Percentiles rank a stretch among this genome's conserved stretches.
These are phyloP conservation scores for Drosophila differens DNA, from an alignment of 2,888 invertebrate genomes.

Conservation along the genomic window DNA sequence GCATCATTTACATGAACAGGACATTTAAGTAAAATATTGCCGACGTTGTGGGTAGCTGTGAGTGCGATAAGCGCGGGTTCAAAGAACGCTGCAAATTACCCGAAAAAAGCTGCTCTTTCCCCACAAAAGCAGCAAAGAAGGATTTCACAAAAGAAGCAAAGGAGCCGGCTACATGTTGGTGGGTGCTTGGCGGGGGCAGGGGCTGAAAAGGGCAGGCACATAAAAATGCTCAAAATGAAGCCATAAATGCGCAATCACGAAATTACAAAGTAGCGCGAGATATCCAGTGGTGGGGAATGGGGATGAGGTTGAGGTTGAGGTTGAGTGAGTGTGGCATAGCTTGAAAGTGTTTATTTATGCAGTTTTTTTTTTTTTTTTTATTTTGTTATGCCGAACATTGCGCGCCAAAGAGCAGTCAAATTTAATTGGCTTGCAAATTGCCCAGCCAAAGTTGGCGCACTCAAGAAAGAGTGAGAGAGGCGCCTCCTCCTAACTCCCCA, in stretches of 20 bases:
- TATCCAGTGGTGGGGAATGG: constrained; percentile 8
- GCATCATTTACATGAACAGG: constrained; percentile 74
- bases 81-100: constrained; percentile 76
- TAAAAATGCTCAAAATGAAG: constrained; percentile 79
- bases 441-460: constrained; percentile 24
- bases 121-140: constrained; percentile 3
- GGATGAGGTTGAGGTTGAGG: background rate
- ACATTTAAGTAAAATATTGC: constrained; percentile 79
- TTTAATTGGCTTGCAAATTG: constrained; percentile 80
- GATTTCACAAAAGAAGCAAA: constrained; percentile 40
- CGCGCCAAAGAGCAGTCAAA: constrained; percentile 65
- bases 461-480: background rate
- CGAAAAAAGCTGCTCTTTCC: constrained; percentile 47
- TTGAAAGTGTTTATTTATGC: constrained; percentile 77
- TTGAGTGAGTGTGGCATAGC: constrained; percentile 32
- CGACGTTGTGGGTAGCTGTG: constrained; percentile 40
- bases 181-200: background rate
- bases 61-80: constrained; percentile 69
- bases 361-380: constrained; percentile 49
- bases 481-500: constrained; percentile 1
- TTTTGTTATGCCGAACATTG: constrained; percentile 50
- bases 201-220: constrained; percentile 35
- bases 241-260: constrained; percentile 82
- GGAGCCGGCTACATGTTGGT: background rate
- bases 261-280: constrained; percentile 68